Percentiles rank a stretch among this genome's conserved stretches.
Conservation (phyloP, 2,888 invertebrate genomes). For the Cryptocheilus praepositus region DNA sequence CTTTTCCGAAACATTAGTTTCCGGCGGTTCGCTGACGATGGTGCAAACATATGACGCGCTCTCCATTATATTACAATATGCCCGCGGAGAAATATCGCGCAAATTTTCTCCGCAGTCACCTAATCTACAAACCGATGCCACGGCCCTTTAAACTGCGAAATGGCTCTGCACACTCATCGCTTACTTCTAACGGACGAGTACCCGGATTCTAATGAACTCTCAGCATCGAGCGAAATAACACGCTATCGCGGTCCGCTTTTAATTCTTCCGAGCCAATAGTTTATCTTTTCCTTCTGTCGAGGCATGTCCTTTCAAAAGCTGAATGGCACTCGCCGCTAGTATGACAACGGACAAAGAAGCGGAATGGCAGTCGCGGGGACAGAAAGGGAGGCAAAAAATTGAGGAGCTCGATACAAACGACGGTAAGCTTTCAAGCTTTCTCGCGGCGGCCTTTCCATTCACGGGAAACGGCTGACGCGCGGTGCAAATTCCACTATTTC, state of each 20-base stretch:
- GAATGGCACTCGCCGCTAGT: no score
- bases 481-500: constrained; percentile 29
- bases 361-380: constrained; percentile 13
- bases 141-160: no score
- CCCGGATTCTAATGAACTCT: no score
- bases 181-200: no score
- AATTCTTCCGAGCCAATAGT: no score
- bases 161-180: no score
- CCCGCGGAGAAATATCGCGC: constrained; percentile 14
- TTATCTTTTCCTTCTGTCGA: no score
- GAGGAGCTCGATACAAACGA: constrained; percentile 35
- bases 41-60: constrained; percentile 1
- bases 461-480: constrained; percentile 30
- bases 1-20: constrained; percentile 7
- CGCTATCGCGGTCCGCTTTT: no score
- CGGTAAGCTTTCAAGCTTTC: constrained; percentile 40
- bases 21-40: constrained; percentile 2
- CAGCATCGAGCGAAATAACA: no score
- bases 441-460: constrained; percentile 33
- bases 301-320: no score
- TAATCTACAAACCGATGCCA: no score
- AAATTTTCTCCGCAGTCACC: constrained; percentile 25
- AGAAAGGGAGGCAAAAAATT: constrained; percentile 10
- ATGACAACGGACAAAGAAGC: background rate
- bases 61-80: constrained; percentile 19